Conservation (phyloP, 2,113 vertebrate species). For the Mus pahari region DNA sequence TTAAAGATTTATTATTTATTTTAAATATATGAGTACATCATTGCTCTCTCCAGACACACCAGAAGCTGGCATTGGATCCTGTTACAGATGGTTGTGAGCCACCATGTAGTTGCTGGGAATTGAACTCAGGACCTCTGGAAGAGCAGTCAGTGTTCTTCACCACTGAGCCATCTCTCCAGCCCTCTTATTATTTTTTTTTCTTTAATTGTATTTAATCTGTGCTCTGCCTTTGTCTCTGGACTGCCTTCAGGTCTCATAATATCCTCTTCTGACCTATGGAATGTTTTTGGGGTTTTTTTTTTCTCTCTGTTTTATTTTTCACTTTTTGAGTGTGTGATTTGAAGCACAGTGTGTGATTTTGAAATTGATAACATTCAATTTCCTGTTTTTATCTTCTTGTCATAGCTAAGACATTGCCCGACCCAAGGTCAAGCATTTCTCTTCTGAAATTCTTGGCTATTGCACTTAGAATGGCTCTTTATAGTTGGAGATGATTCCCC, state of each 20-base stretch:
- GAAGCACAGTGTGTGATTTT: background rate
- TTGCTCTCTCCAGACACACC: too few relatives aligned
- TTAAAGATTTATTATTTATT: too few relatives aligned
- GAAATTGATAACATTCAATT: background rate
- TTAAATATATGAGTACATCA: too few relatives aligned
- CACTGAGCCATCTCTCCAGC: too few relatives aligned
- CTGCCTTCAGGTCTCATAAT: background rate
- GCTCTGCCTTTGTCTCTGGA: background rate
- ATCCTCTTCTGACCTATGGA: background rate
- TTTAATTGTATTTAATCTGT: constrained; percentile 1
- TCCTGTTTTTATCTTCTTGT: background rate
- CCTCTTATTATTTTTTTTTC: background rate
- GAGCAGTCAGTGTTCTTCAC: too few relatives aligned
- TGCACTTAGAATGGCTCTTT: background rate
- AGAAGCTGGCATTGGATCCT: too few relatives aligned
- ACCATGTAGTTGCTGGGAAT: too few relatives aligned
- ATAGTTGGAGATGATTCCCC: constrained; percentile 15
- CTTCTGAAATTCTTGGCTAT: background rate
- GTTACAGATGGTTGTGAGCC: too few relatives aligned
- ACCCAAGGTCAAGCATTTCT: background rate
- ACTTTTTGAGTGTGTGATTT: background rate
- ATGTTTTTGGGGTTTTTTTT: background rate
- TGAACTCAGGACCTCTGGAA: too few relatives aligned
- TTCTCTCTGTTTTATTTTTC: too few relatives aligned
- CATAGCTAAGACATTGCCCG: background rate